Conservation (phyloP, 2,797 vertebrate genomes). For the Phaenicophaeus curvirostris region DNA sequence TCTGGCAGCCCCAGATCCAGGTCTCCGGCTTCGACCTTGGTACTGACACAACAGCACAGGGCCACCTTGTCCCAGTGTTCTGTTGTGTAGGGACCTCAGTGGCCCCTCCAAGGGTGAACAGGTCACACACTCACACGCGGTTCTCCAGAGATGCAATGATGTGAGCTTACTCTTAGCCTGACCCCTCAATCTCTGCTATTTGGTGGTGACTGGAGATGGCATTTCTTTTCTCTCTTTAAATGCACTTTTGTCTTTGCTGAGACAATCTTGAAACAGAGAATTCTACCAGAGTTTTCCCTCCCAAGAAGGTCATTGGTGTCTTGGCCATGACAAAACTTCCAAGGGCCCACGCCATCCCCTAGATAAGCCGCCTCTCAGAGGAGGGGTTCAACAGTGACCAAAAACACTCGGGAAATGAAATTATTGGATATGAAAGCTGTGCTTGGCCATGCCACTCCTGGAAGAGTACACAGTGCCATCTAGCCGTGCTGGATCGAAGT, state of each 20-base stretch:
- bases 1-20: background rate
- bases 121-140: background rate
- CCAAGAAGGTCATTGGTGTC: background rate
- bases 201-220: background rate
- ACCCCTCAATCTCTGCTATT: background rate
- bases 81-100: fast-evolving
- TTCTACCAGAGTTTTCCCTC: background rate
- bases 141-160: fast-evolving
- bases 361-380: background rate
- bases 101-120: background rate
- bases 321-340: background rate
- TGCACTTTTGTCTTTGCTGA: background rate
- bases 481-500: conserved; percentile 45
- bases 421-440: background rate
- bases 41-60: background rate
- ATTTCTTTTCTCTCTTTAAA: background rate
- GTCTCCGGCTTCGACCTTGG: background rate
- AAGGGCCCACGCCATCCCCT: background rate
- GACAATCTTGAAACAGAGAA: background rate
- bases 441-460: background rate
- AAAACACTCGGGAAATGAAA: background rate
- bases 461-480: conserved; percentile 62
- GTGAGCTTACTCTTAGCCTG: background rate
- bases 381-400: background rate
- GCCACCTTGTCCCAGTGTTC: background rate